phyloP scores from a whole-genome alignment of 2,888 invertebrate genomes.

The Eutolmus rufibarbis region DNA sequence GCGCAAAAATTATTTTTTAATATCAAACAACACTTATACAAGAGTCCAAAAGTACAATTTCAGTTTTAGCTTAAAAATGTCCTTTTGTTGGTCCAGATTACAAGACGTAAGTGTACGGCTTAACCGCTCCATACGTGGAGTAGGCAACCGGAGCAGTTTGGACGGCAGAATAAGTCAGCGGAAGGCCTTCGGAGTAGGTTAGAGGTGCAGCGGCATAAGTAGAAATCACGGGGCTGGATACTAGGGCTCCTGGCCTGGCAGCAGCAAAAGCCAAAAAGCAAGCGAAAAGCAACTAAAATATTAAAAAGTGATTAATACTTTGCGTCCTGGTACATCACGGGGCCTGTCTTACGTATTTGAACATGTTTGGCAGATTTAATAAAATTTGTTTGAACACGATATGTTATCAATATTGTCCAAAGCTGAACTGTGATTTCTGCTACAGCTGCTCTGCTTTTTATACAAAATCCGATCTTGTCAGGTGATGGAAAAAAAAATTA shows the following conservation, averaged over 20 bases:
- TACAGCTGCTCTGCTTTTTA: neutral
- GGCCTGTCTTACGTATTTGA: constrained; percentile 61
- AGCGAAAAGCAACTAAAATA: constrained; percentile 48
- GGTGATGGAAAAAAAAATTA: neutral
- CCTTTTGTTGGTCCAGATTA: neutral
- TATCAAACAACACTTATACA: neutral
- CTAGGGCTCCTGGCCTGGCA: constrained; percentile 63
- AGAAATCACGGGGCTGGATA: constrained; percentile 50
- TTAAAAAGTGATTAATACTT: neutral
- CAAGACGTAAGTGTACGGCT: neutral
- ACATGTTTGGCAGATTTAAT: constrained; percentile 59
- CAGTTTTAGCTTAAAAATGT: neutral
- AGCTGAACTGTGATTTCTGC: constrained; percentile 3
- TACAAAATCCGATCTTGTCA: neutral
- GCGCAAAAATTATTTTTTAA: constrained; percentile 12
- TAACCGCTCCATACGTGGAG: constrained; percentile 16
- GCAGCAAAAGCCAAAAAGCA: constrained; percentile 65
- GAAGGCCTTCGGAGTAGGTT: constrained; percentile 55
- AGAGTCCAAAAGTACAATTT: neutral
- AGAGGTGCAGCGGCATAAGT: constrained; percentile 52
- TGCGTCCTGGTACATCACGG: neutral
- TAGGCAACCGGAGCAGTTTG: constrained; percentile 28
- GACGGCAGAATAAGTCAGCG: neutral
- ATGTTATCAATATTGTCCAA: neutral
- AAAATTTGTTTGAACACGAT: constrained; percentile 15